These are phyloP conservation scores for Limnodromus scolopaceus DNA, from an alignment of 2,797 vertebrate genomes.

Conservation along the genomic window DNA sequence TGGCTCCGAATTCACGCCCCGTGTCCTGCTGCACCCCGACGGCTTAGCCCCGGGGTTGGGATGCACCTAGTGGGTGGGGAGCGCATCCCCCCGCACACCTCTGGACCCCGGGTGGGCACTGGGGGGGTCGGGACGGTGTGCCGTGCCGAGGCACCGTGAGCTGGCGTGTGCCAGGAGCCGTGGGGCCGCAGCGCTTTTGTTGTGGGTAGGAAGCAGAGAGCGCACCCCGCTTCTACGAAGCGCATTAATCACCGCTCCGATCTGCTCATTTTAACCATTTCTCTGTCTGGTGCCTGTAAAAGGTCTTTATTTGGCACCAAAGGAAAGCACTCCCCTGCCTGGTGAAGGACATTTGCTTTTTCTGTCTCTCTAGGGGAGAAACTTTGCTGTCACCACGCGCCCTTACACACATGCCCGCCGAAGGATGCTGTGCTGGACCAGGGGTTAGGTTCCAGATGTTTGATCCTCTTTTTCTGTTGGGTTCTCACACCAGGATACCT, in stretches of 20 bases:
- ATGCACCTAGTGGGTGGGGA: rapidly evolving
- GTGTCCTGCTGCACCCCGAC: rapidly evolving
- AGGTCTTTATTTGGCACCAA: not conserved
- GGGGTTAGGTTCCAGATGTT: no score
- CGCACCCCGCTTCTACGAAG: not conserved
- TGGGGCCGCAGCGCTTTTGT: not conserved
- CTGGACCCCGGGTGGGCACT: rapidly evolving
- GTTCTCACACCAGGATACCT: not conserved
- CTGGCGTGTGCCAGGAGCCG: not conserved
- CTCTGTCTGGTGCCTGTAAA: not conserved
- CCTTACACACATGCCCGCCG: rapidly evolving
- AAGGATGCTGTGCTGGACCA: not conserved
- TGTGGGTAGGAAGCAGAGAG: not conserved
- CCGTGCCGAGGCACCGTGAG: not conserved
- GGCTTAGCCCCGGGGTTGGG: not conserved
- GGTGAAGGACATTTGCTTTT: rapidly evolving
- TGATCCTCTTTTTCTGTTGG: no score
- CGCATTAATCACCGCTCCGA: not conserved
- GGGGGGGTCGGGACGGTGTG: rapidly evolving
- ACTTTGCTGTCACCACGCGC: rapidly evolving
- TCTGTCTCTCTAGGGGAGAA: not conserved
- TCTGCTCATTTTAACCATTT: not conserved
- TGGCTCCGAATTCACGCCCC: rapidly evolving
- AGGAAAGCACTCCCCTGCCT: not conserved
- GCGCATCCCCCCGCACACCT: no score